Base-by-base conservation (phyloP, 2,888 invertebrate species). In the Orthonevra nobilis region DNA sequence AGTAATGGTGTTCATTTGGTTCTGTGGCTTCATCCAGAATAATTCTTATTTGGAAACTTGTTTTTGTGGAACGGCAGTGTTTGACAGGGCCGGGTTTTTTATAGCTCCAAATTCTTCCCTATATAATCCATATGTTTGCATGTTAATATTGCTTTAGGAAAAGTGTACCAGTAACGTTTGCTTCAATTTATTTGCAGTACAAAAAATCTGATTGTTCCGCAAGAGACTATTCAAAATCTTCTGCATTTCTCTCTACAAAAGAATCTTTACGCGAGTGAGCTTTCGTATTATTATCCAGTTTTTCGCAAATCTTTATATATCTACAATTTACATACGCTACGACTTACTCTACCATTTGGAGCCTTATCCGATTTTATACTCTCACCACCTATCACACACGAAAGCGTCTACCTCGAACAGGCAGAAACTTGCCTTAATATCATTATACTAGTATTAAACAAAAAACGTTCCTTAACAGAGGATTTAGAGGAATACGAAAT, bases 391-490 rank as follows among this genome's bases (percentile, higher is more conserved):
- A 56, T 83, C 0, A 74, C 79, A 4, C 81, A 83, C 3, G 15
- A 61, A 0, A 74, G 64, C 26, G 69, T 84, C 75, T 82, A 81
- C 70, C 61, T 83, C 42, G 85, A 85, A 74, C 83, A 85, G 61
- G 79, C 83, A 1, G 83, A 85, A 15, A 74, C 86, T 0, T 84
- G 84, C 44, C 81, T 87, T 12, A 86, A 86, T 73, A 66, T 87
- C 3, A 84, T 86, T 52, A 79, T 87, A 4, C 72, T 84, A 44
- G 30, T 86, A 3, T 75, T 86, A 2, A 46, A 84, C 32, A 81
- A 75, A 50, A 63, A 64, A 26, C 58, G 81, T 63, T 73, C 68
- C 20, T 44, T 79, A 32, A 61, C 66, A 23, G 82, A 74, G 34
- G 84, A 86, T 4, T 9, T 86, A 1, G 82, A 83, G 2, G 81